Conservation (phyloP, 2,113 vertebrate species). For the Oreotrochilus melanogaster region DNA sequence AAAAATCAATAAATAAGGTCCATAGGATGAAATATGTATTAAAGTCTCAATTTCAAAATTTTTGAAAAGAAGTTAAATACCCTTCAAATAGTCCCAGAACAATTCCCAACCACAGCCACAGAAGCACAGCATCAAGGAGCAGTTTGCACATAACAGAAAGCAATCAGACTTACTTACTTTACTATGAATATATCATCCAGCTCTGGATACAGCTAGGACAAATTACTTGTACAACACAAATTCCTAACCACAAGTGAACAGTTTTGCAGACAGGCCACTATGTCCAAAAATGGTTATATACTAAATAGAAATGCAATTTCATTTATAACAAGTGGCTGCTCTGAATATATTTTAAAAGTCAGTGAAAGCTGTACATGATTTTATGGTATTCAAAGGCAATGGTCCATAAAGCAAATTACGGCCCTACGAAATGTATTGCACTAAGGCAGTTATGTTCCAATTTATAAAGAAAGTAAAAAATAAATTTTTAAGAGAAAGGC, state of each 20-base stretch:
- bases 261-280: not conserved
- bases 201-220: not conserved
- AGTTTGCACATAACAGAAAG: not conserved
- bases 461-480: not conserved
- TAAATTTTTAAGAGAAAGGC: not conserved
- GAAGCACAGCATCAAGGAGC: not conserved
- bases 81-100: not conserved
- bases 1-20: not conserved
- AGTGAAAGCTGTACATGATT: not conserved
- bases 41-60: not conserved
- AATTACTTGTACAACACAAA: not conserved
- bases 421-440: not conserved
- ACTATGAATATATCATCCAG: not conserved
- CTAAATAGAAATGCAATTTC: not conserved
- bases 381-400: not conserved
- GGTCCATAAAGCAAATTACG: not conserved
- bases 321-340: not conserved
- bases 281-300: not conserved
- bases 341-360: not conserved
- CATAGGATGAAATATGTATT: not conserved
- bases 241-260: not conserved
- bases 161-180: not conserved
- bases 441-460: not conserved
- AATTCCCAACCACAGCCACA: not conserved
- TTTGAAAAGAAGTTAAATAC: not conserved